Evolutionary conservation across 2,888 invertebrate species (phyloP).

Genomic region (Drosophila seclusa): DNA sequence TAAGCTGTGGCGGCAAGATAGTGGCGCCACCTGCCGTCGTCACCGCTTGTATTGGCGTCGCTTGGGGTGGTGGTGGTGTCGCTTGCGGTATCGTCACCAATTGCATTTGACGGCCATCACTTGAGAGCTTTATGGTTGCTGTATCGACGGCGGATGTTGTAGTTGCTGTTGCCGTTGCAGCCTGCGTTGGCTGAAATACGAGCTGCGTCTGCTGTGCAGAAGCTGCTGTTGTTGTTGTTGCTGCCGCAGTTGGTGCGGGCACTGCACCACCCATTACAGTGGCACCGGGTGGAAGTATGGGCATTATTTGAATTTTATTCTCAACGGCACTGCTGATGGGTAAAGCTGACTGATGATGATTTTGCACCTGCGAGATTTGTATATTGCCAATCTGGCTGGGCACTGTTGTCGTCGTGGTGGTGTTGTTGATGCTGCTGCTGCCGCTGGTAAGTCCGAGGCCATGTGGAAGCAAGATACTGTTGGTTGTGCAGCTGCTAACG

Average conservation of each 20-base stretch:
- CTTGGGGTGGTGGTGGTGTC: conserved; percentile 43
- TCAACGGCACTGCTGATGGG: conserved; percentile 83
- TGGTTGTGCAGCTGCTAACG: conserved; percentile 46
- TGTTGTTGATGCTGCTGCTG: conserved; percentile 26
- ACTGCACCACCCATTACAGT: conserved; percentile 73
- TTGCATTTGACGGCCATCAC: conserved; percentile 79
- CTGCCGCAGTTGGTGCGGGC: conserved; percentile 35
- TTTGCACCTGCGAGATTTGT: conserved; percentile 84
- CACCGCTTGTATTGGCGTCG: conserved; percentile 41
- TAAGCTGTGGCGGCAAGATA: conserved; percentile 70
- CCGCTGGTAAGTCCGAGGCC: conserved; percentile 36
- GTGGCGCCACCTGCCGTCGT: conserved; percentile 65
- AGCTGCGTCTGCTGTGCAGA: conserved; percentile 56
- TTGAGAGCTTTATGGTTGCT: conserved; percentile 69
- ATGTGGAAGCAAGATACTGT: conserved; percentile 59
- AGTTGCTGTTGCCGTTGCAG: conserved; percentile 36
- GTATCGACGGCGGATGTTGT: conserved; percentile 40
- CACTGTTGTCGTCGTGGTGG: conserved; percentile 77
- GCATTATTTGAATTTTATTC: conserved; percentile 85
- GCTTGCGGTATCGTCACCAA: conserved; percentile 75
- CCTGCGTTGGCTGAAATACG: conserved; percentile 58
- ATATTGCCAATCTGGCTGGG: conserved; percentile 85
- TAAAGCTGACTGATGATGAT: conserved; percentile 69
- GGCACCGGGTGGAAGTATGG: conserved; percentile 80
- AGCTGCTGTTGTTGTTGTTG: conserved; percentile 25